phyloP scores from a whole-genome alignment of 2,888 invertebrate genomes.

The Latrodectus hesperus region DNA sequence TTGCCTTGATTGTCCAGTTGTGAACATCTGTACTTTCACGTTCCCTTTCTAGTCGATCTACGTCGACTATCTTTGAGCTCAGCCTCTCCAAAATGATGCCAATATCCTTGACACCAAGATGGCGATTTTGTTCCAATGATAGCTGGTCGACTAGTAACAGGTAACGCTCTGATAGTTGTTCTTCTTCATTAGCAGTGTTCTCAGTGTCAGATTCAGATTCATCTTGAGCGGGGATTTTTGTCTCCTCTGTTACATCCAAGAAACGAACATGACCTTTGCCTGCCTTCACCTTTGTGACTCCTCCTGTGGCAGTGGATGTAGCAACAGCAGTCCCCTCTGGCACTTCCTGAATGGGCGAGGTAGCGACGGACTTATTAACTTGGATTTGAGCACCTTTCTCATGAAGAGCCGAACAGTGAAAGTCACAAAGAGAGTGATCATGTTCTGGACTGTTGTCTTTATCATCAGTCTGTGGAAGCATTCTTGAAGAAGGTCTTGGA shows the following conservation, averaged over 20 bases:
- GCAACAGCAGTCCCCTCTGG: constrained; percentile 76
- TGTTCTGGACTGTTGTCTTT: constrained; percentile 69
- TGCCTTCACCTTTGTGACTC: constrained; percentile 71
- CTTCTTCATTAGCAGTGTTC: constrained; percentile 90
- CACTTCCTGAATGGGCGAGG: constrained; percentile 89
- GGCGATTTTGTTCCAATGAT: constrained; percentile 92
- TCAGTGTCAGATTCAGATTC: constrained; percentile 88
- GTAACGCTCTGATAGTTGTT: constrained; percentile 88
- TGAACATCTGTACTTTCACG: constrained; percentile 94
- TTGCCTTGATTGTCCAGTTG: constrained; percentile 97
- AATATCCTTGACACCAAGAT: constrained; percentile 94
- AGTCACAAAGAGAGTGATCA: constrained; percentile 83
- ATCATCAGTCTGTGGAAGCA: constrained; percentile 69
- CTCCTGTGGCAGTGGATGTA: constrained; percentile 54
- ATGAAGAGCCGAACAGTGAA: constrained; percentile 95
- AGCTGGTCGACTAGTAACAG: constrained; percentile 93
- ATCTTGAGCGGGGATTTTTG: constrained; percentile 70
- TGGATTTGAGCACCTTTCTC: constrained; percentile 84
- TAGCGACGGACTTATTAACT: constrained; percentile 83
- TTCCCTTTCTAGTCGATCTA: constrained; percentile 92
- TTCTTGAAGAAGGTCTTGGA: constrained; percentile 68
- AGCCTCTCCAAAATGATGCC: constrained; percentile 94
- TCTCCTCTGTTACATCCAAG: constrained; percentile 67
- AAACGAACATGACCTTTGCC: constrained; percentile 71
- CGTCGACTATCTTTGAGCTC: constrained; percentile 93